A percentile compares a stretch with the other conserved stretches of the same genome.
These are phyloP conservation scores for Hafferia zeledoni DNA, from an alignment of 2,797 vertebrate genomes.

Conservation along the genomic window DNA sequence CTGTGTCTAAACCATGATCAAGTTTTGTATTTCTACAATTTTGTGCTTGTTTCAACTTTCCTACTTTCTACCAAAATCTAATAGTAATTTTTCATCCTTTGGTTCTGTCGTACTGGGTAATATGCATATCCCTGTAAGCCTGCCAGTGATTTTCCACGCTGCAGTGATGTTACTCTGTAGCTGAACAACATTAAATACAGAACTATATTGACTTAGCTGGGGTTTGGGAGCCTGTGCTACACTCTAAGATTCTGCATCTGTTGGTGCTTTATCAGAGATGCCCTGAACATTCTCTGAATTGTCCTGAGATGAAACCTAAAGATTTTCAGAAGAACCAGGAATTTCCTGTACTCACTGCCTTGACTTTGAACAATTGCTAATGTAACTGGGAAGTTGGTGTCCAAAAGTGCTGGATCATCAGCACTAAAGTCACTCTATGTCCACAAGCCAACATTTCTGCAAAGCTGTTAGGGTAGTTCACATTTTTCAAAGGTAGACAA, in stretches of 20 bases:
- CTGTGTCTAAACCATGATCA: background rate
- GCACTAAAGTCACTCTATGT: background rate
- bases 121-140: slow-evolving; percentile 43
- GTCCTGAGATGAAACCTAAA: background rate
- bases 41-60: slow-evolving; percentile 10
- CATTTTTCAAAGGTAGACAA: background rate
- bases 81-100: slow-evolving; percentile 39
- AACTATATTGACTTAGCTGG: background rate
- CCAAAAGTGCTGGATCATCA: background rate
- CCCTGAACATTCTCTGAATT: background rate
- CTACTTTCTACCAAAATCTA: background rate
- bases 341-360: background rate
- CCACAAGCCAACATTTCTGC: background rate
- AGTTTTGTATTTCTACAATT: slow-evolving; percentile 14
- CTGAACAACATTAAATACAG: slow-evolving; percentile 25
- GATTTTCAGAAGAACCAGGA: background rate
- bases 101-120: slow-evolving; percentile 14
- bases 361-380: slow-evolving; percentile 22
- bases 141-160: slow-evolving; percentile 45
- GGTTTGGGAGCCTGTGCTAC: background rate
- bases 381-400: background rate
- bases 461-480: background rate
- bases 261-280: slow-evolving; percentile 1
- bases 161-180: slow-evolving; percentile 10
- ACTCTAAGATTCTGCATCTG: background rate